Conservation (phyloP, 2,888 invertebrate species). For the Mythimna lalbum region DNA sequence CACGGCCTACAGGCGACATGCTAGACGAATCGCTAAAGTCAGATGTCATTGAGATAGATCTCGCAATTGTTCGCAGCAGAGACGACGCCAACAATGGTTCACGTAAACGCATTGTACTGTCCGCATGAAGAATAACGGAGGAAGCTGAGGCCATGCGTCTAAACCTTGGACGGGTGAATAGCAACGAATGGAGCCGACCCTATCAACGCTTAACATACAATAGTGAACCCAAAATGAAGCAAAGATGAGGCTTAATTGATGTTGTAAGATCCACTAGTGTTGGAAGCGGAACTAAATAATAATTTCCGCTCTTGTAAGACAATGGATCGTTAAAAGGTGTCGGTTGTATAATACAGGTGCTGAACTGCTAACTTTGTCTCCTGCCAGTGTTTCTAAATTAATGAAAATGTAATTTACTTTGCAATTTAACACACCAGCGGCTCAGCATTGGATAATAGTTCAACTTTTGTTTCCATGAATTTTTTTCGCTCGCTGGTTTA, state of each 20-base stretch:
- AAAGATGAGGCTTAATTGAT: slow-evolving; percentile 62
- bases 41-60: slow-evolving; percentile 88
- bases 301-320: slow-evolving; percentile 73
- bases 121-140: slow-evolving; percentile 82
- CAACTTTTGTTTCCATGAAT: slow-evolving; percentile 39
- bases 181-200: slow-evolving; percentile 63
- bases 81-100: slow-evolving; percentile 79
- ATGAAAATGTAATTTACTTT: slow-evolving; percentile 66
- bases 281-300: slow-evolving; percentile 81
- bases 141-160: slow-evolving; percentile 83
- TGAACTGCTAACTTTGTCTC: slow-evolving; percentile 44
- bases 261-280: slow-evolving; percentile 64
- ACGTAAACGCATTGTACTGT: slow-evolving; percentile 85
- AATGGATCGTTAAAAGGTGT: slow-evolving; percentile 73
- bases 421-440: slow-evolving; percentile 66
- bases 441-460: slow-evolving; percentile 59
- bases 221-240: slow-evolving; percentile 61
- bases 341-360: slow-evolving; percentile 68
- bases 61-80: slow-evolving; percentile 73
- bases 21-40: slow-evolving; percentile 75
- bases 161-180: slow-evolving; percentile 85
- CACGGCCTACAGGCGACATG: slow-evolving; percentile 61
- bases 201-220: slow-evolving; percentile 66
- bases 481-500: slow-evolving; percentile 11
- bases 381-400: slow-evolving; percentile 60